Conservation (phyloP, 1,140 invertebrate genomes). For the Macrosteles quadrilineatus region DNA sequence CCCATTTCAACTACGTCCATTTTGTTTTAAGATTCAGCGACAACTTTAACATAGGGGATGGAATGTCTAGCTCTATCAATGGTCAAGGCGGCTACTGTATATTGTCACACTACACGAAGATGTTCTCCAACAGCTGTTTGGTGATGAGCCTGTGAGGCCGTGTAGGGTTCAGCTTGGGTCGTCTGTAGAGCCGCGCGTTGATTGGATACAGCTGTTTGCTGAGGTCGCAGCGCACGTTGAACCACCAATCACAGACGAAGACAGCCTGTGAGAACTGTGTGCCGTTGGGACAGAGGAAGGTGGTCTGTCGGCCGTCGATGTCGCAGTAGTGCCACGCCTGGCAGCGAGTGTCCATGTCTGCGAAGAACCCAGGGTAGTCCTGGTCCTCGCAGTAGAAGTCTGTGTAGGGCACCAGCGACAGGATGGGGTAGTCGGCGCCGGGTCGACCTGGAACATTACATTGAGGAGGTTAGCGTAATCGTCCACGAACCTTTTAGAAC, state of each 20-base stretch:
- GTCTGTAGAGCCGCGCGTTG: constrained; percentile 78
- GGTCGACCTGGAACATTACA: constrained; percentile 75
- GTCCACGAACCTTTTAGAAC: too few relatives aligned
- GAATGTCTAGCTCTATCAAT: too few relatives aligned
- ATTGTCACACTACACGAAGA: constrained; percentile 73
- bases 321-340: constrained; percentile 89
- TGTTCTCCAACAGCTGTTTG: constrained; percentile 79
- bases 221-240: constrained; percentile 83
- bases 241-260: constrained; percentile 87
- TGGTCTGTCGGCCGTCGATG: constrained; percentile 84
- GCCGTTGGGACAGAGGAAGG: constrained; percentile 90
- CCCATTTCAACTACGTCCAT: too few relatives aligned
- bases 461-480: too few relatives aligned
- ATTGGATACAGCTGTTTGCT: constrained; percentile 77
- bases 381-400: constrained; percentile 91
- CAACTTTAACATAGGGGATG: too few relatives aligned
- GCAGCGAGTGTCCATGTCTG: constrained; percentile 82
- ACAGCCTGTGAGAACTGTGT: constrained; percentile 72
- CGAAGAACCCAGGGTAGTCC: constrained; percentile 86
- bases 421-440: constrained; percentile 83
- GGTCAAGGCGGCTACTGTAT: too few relatives aligned
- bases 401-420: constrained; percentile 84
- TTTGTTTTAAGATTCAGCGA: too few relatives aligned
- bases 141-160: constrained; percentile 77
- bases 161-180: constrained; percentile 68